Evolutionary conservation across 2,113 vertebrate genomes (phyloP), one percentile per base, ranked within the genome.

Genomic region (Lucifuga dentata): DNA sequence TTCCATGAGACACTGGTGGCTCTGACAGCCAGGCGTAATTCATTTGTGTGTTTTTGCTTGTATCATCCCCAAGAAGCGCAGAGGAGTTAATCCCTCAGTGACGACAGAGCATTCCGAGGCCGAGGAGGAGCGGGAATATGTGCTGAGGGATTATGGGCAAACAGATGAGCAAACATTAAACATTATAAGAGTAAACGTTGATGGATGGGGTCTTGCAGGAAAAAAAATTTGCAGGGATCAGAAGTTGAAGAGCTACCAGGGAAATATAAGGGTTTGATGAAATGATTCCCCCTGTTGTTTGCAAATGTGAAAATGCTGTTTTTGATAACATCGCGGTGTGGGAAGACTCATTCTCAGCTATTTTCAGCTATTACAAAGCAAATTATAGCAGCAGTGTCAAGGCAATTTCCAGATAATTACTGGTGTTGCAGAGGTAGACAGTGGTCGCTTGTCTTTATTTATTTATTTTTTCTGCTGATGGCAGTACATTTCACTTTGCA

Each of bases 341-440:
- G 69, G 58, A 79, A 63, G 68, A 78, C 76, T 78, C 80, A 77
- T 76, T 60, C 61, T 68, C 58, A 16, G 67, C 76, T 80, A 81
- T 87, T 84, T 86, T 78, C 79, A 79, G 71, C 84, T 85, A 84
- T 88, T 86, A 87, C 80, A 79, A 62, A 67, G 73, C 64, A 87
- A 88, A 90, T 86, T 79, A 85, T 78, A 74, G 73, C 67, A 48
- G 71, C n/a, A 83, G 84, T 85, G 83, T 86, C 82, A 56, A 83
- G 68, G 80, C 86, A 83, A 89, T 91, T 88, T 88, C 70, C 70
- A 58, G 67, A 83, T 82, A 89, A 86, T 78, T 74, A 81, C 76
- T 79, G 69, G 79, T 81, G 76, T 81, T 73, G 68, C 11, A 1
- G 73, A 73, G 75, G 76, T 29, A 76, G 80, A 77, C 68, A 81